Evolutionary conservation across 2,113 vertebrate species (phyloP).

Genomic region (Guaruba guarouba): DNA sequence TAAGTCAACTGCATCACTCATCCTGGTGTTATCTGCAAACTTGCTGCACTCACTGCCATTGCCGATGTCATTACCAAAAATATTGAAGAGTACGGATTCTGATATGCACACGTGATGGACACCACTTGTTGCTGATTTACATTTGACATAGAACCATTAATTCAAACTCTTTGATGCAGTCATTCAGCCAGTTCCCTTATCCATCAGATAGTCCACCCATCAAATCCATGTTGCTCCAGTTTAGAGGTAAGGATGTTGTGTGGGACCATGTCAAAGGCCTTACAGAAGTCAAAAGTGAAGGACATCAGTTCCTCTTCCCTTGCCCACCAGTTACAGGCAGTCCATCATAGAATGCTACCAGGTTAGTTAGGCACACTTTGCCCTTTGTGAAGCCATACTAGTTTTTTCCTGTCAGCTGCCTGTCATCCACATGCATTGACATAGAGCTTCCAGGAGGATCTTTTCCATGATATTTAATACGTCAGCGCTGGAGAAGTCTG

Average conservation of each 20-base stretch:
- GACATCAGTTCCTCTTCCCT: background rate
- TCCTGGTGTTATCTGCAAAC: background rate
- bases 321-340: background rate
- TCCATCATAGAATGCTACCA: background rate
- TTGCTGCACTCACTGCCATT: background rate
- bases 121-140: background rate
- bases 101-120: rapidly evolving
- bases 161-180: background rate
- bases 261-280: background rate
- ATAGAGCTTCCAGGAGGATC: background rate
- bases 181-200: background rate
- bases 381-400: background rate
- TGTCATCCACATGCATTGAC: background rate
- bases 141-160: background rate
- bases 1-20: background rate
- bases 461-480: background rate
- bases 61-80: background rate
- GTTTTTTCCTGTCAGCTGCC: background rate
- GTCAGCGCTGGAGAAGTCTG: background rate
- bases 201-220: background rate
- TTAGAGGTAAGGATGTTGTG: background rate
- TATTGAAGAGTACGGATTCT: rapidly evolving
- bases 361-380: background rate
- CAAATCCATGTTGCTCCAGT: background rate
- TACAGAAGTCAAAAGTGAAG: background rate